Base-by-base conservation (phyloP, 2,888 invertebrate genomes). In the Clusia tigrina region DNA sequence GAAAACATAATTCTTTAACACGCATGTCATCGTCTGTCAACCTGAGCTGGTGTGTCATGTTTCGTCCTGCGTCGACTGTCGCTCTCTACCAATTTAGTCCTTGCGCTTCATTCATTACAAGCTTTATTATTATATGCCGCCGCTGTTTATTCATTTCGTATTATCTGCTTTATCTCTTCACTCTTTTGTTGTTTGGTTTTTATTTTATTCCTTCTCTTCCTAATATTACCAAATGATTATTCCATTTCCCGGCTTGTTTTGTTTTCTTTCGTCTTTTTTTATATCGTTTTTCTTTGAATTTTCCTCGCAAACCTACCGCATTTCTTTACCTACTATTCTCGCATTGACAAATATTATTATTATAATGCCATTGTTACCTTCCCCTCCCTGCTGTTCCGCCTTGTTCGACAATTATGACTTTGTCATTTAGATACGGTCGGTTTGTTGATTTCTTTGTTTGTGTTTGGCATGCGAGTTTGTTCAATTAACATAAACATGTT, bases 251-350 rank as follows among this genome's bases (percentile, higher is more conserved):
- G 32, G 6, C 6, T 12, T n/a, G n/a, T n/a, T n/a, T n/a, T 32
- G 32, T 32, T 32, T 6, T 6, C 12, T 9, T 32, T 32, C 6
- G 12, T 32, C 12, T 32, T 32, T 32, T 12, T 32, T 32, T 32
- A 9, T 32, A 12, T 32, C 12, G 32, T 32, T 32, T 32, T 32
- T 32, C 6, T 32, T 32, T 32, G 9, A 42, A n/a, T 6, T 42
- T 42, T 42, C 42, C 12, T 42, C 42, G 3, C n/a, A 32, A 42
- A 48, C 48, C 48, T 48, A 48, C 48, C 48, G 48, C 48, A 48
- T 48, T 22, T 20, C 20, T 22, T 48, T 18, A 18, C 5, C 48
- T 15, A 18, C 6, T 15, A 20, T 48, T 20, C 12, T n/a, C n/a
- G 9, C 48, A 48, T 48, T 48, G 6, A 48, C 22, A 48, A 48